Percentiles rank a stretch among this genome's conserved stretches.
These are phyloP conservation scores for Agriopis leucophaearia DNA, from an alignment of 2,888 invertebrate genomes.

Conservation along the genomic window DNA sequence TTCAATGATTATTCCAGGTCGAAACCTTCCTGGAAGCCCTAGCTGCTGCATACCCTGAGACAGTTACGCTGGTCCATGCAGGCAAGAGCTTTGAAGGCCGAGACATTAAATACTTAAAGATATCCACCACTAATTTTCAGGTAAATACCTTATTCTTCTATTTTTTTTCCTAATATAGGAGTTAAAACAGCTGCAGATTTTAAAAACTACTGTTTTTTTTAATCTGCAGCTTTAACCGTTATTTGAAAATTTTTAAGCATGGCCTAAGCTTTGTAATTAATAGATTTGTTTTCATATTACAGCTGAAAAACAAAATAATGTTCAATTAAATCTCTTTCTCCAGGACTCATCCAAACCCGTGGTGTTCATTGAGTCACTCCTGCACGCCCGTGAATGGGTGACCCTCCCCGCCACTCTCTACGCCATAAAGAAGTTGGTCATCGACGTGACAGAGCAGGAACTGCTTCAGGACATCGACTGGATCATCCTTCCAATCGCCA, in stretches of 20 bases:
- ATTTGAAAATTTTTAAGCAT: no score
- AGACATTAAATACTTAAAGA: conserved; percentile 83
- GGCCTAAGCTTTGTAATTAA: no score
- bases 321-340: conserved; percentile 5
- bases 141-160: conserved; percentile 42
- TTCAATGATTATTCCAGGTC: conserved; percentile 54
- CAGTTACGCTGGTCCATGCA: conserved; percentile 68
- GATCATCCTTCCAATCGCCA: conserved; percentile 87
- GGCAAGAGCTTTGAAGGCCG: conserved; percentile 86
- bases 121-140: conserved; percentile 78
- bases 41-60: conserved; percentile 59
- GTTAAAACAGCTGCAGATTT: no score
- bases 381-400: conserved; percentile 90
- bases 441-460: conserved; percentile 78
- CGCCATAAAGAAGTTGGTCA: conserved; percentile 87
- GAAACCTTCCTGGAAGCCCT: conserved; percentile 62
- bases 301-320: no score
- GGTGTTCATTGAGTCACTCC: conserved; percentile 85
- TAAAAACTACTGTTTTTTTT: no score
- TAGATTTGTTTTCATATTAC: no score
- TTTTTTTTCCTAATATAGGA: no score
- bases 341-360: conserved; percentile 76
- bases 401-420: conserved; percentile 88
- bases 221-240: no score
- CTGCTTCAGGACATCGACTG: conserved; percentile 87